Conservation (phyloP, 2,888 invertebrate genomes). For the Rhimphoctona megacephalus region DNA sequence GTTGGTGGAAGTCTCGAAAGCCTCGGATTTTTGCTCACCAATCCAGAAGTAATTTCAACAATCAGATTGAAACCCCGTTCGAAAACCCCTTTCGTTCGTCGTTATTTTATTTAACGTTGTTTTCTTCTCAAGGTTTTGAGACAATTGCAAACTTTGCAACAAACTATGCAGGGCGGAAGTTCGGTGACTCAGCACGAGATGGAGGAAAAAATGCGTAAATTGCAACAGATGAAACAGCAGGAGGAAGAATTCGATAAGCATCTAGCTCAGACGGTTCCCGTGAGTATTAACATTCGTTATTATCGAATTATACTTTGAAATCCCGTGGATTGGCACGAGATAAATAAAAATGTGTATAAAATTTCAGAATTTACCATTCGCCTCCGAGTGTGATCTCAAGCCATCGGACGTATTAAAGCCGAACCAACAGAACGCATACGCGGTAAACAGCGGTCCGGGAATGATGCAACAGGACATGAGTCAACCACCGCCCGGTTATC, state of each 20-base stretch:
- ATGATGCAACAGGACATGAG: conserved; percentile 84
- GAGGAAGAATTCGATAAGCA: conserved; percentile 92
- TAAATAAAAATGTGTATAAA: background rate
- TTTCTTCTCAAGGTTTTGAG: conserved; percentile 89
- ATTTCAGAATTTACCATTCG: conserved; percentile 88
- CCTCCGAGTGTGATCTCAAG: conserved; percentile 88
- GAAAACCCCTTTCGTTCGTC: conserved; percentile 42
- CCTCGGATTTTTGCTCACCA: conserved; percentile 81
- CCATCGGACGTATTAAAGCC: conserved; percentile 83
- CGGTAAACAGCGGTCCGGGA: conserved; percentile 70
- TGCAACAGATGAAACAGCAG: conserved; percentile 90
- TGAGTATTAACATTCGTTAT: conserved; percentile 79
- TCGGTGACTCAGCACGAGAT: conserved; percentile 87
- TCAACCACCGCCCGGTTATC: conserved; percentile 87
- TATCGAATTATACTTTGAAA: background rate
- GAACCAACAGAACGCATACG: conserved; percentile 75
- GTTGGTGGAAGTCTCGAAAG: conserved; percentile 81
- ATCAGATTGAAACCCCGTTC: background rate
- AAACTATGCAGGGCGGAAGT: conserved; percentile 81
- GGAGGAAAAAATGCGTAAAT: conserved; percentile 89
- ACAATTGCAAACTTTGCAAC: conserved; percentile 93
- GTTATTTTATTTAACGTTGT: conserved; percentile 1
- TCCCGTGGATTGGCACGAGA: background rate
- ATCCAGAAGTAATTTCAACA: conserved; percentile 80
- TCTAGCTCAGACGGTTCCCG: conserved; percentile 90